phyloP scores from a whole-genome alignment of 2,888 invertebrate genomes.

The Strigamia maritima region DNA sequence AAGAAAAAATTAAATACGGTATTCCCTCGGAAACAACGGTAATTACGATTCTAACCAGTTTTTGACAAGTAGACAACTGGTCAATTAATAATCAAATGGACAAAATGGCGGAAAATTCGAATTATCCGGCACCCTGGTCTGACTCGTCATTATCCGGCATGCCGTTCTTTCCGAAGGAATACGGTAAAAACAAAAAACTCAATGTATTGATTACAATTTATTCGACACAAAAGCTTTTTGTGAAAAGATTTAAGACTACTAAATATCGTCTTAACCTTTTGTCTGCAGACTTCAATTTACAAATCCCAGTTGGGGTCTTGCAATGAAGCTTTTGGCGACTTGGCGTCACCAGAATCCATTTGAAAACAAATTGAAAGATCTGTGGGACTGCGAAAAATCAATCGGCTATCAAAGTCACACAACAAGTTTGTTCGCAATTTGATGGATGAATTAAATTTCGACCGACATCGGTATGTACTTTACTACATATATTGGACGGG shows the following conservation, averaged over 20 bases:
- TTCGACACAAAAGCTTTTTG: background rate
- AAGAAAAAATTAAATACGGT: background rate
- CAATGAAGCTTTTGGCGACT: too few species aligned
- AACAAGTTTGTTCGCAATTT: constrained; percentile 9
- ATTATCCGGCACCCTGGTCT: too few species aligned
- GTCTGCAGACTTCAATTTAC: background rate
- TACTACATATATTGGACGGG: background rate
- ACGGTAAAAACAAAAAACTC: background rate
- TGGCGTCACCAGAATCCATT: background rate
- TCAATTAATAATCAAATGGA: too few species aligned
- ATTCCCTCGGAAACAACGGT: too few species aligned
- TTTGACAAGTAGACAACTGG: too few species aligned
- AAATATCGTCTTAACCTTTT: background rate
- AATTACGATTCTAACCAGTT: too few species aligned
- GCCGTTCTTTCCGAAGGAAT: too few species aligned
- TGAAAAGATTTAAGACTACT: background rate
- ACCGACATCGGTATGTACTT: constrained; percentile 9
- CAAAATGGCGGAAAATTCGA: too few species aligned
- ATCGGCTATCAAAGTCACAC: background rate
- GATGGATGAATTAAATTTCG: constrained; percentile 8
- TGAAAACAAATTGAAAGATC: background rate
- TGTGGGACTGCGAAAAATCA: background rate
- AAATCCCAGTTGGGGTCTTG: background rate
- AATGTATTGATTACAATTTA: background rate
- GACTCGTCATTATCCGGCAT: too few species aligned